Conservation (phyloP, 2,888 invertebrate species). For the Ellobium chinense region DNA sequence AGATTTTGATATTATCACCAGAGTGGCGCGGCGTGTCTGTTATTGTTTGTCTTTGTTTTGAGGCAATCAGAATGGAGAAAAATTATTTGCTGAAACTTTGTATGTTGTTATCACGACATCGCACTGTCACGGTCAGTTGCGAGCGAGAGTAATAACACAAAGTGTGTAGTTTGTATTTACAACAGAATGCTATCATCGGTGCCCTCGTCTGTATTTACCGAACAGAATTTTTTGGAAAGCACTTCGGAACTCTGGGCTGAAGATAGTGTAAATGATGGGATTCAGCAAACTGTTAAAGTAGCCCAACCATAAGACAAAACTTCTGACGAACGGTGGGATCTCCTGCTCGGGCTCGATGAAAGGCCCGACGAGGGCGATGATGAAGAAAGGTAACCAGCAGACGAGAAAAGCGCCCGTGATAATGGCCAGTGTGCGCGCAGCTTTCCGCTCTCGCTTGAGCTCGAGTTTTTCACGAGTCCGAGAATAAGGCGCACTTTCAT, state of each 20-base stretch:
- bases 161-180: too few species aligned
- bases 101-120: too few species aligned
- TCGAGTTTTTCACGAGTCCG: conserved; percentile 76
- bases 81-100: too few species aligned
- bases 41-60: too few species aligned
- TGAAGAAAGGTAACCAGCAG: conserved; percentile 98
- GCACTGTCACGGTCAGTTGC: too few species aligned
- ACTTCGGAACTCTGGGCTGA: conserved; percentile 93
- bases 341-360: conserved; percentile 84
- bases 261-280: conserved; percentile 96
- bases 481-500: conserved; percentile 59
- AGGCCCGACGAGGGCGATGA: conserved; percentile 91
- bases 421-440: conserved; percentile 77
- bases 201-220: conserved; percentile 65
- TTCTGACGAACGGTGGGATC: conserved; percentile 71
- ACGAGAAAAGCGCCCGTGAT: conserved; percentile 95
- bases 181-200: conserved; percentile 30
- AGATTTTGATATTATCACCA: too few species aligned
- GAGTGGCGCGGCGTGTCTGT: too few species aligned
- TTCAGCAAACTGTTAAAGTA: conserved; percentile 95
- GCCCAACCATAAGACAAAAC: conserved; percentile 88
- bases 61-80: too few species aligned
- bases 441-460: conserved; percentile 78
- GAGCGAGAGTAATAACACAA: too few species aligned
- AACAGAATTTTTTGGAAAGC: conserved; percentile 91